Evolutionary conservation across 1,140 invertebrate genomes (phyloP).

Genomic region (Drepana arcuata): DNA sequence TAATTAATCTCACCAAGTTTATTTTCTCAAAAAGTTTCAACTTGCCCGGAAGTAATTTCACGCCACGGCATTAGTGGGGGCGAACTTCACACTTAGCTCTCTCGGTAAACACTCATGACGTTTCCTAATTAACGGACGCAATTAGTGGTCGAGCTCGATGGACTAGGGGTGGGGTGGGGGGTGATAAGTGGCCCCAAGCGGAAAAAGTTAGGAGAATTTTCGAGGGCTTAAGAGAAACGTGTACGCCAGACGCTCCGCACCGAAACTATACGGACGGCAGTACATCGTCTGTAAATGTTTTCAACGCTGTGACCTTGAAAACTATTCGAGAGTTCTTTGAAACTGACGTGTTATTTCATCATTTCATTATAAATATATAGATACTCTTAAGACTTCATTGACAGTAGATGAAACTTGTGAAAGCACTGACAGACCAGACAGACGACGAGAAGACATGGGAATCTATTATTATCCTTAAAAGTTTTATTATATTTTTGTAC

Average conservation of each 20-base stretch:
- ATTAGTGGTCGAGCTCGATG: constrained; percentile 61
- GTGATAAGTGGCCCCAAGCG: constrained; percentile 54
- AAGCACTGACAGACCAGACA: too few relatives aligned
- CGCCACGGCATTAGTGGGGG: constrained; percentile 47
- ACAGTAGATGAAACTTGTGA: too few relatives aligned
- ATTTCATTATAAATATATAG: too few relatives aligned
- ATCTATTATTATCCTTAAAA: too few relatives aligned
- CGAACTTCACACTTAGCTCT: constrained; percentile 68
- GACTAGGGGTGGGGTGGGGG: constrained; percentile 26
- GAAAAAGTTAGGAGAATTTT: constrained; percentile 61
- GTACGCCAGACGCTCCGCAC: constrained; percentile 20
- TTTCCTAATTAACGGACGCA: constrained; percentile 70
- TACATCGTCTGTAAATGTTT: background rate
- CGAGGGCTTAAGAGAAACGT: constrained; percentile 46
- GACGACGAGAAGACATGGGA: too few relatives aligned
- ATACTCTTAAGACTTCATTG: too few relatives aligned
- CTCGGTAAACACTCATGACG: constrained; percentile 70
- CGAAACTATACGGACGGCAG: too few relatives aligned
- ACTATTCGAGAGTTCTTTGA: too few relatives aligned
- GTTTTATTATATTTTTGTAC: too few relatives aligned
- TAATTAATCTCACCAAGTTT: constrained; percentile 67
- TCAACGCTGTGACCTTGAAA: constrained; percentile 1
- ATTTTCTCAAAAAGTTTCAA: constrained; percentile 68
- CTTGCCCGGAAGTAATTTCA: constrained; percentile 57
- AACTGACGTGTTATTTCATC: too few relatives aligned